phyloP scores from a whole-genome alignment of 2,888 invertebrate species.

The Osmoderma eremita region DNA sequence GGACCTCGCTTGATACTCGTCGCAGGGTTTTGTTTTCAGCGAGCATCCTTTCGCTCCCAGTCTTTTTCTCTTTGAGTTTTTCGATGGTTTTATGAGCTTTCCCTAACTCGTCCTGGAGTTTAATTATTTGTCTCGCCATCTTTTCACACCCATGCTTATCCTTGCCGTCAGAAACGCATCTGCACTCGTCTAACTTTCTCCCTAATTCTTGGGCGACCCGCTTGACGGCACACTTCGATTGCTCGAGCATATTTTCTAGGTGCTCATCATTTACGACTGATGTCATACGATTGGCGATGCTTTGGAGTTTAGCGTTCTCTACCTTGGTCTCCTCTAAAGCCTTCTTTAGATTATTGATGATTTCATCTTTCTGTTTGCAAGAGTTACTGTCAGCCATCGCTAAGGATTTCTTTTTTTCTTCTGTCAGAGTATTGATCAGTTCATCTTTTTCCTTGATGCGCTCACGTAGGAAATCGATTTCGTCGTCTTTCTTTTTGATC shows the following conservation, averaged over 20 bases:
- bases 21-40: slow-evolving; percentile 58
- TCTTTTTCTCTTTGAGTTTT: slow-evolving; percentile 46
- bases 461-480: slow-evolving; percentile 36
- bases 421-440: slow-evolving; percentile 26
- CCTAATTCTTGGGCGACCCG: slow-evolving; percentile 56
- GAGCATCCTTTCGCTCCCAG: slow-evolving; percentile 40
- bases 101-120: slow-evolving; percentile 51
- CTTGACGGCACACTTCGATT: slow-evolving; percentile 58
- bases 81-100: slow-evolving; percentile 51
- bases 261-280: slow-evolving; percentile 52
- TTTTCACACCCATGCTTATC: slow-evolving; percentile 28
- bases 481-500: slow-evolving; percentile 43
- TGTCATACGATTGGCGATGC: slow-evolving; percentile 42
- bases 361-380: slow-evolving; percentile 42
- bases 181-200: slow-evolving; percentile 35
- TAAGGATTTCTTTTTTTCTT: slow-evolving; percentile 26
- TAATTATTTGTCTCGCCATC: slow-evolving; percentile 29
- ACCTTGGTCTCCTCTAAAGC: slow-evolving; percentile 47
- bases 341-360: slow-evolving; percentile 38
- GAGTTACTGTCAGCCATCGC: not conserved
- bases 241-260: slow-evolving; percentile 55
- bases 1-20: slow-evolving; percentile 57
- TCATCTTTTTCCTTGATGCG: slow-evolving; percentile 41
- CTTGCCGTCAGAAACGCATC: slow-evolving; percentile 34
- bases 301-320: slow-evolving; percentile 43